Evolutionary conservation across 2,888 invertebrate species (phyloP), one percentile per base, ranked within the genome.

Genomic region (Argyresthia albistria): DNA sequence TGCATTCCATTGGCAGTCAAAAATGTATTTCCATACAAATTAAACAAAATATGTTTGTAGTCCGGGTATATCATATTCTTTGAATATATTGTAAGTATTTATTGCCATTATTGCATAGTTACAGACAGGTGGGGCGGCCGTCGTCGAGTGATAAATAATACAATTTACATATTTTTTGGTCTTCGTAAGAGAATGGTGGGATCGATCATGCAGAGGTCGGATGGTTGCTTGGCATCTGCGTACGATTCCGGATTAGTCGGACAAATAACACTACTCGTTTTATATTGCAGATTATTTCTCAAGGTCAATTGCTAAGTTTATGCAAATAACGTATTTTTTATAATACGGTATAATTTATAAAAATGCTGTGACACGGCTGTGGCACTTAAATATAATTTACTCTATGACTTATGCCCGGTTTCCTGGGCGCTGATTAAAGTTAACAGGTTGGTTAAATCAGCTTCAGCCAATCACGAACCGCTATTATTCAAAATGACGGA

Each of bases 141-240:
- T 60, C 63, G 64, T 61, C 57, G 55, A 68, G 58, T 64, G 66
- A 73, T 73, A 71, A 75, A 77, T 76, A 72, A 72, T 68, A 58
- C 63, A 66, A 80, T 80, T 77, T 68, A 61, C 76, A 80, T 79
- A 73, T 76, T 75, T 46, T 53, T 48, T 37, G 51, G 48, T 47
- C 51, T 42, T 25, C 46, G 51, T 42, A 47, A 35, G 54, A 51
- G 54, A 51, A 46, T 50, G 53, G 53, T 48, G 25, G 50, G 74
- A 76, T 75, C 69, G 76, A 70, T 67, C 67, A 67, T 70, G 60
- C 63, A 69, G 78, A 80, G 80, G 80, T 79, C 76, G 68, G 58
- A 59, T 59, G 63, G 72, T 4, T 76, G 70, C n/a, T n/a, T n/a
- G 78, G 77, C 75, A 71, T 56, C 52, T 69, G 73, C 66, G 68